Percentiles rank a stretch among this genome's conserved stretches.
phyloP scores from a whole-genome alignment of 2,888 invertebrate genomes.

The Junonia oenone region DNA sequence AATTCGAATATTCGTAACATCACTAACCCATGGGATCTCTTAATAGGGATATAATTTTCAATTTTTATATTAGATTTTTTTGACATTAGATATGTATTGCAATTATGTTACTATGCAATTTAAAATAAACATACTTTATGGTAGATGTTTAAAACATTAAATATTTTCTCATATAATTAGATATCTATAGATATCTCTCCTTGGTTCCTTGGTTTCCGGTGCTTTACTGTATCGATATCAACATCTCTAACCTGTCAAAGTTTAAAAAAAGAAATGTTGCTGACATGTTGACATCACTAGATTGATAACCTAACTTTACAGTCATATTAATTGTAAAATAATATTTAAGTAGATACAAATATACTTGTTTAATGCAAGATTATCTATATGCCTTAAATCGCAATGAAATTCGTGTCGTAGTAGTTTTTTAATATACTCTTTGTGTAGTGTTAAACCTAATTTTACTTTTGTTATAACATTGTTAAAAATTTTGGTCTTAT shows the following conservation, averaged over 20 bases:
- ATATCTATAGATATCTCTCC: no score
- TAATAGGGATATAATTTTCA: no score
- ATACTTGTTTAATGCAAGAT: slow-evolving; percentile 9
- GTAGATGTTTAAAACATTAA: neutral
- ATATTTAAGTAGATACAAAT: slow-evolving; percentile 8
- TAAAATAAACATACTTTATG: neutral
- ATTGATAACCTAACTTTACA: slow-evolving; percentile 30
- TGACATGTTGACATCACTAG: slow-evolving; percentile 28
- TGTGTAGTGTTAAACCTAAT: slow-evolving; percentile 16
- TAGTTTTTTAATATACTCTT: slow-evolving; percentile 6
- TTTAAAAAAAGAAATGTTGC: neutral
- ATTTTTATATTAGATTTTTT: no score
- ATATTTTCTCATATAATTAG: no score
- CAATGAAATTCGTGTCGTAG: slow-evolving; percentile 25
- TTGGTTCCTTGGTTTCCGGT: no score
- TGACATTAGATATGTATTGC: no score
- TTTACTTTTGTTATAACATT: slow-evolving; percentile 15
- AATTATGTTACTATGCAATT: no score
- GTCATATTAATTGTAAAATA: slow-evolving; percentile 12
- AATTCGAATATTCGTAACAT: no score
- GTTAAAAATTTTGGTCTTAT: slow-evolving; percentile 5
- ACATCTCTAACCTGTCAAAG: neutral
- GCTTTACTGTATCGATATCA: neutral
- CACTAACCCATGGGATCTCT: no score
- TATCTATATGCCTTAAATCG: slow-evolving; percentile 5